phyloP scores from a whole-genome alignment of 2,888 invertebrate genomes.

The Apamea monoglypha region DNA sequence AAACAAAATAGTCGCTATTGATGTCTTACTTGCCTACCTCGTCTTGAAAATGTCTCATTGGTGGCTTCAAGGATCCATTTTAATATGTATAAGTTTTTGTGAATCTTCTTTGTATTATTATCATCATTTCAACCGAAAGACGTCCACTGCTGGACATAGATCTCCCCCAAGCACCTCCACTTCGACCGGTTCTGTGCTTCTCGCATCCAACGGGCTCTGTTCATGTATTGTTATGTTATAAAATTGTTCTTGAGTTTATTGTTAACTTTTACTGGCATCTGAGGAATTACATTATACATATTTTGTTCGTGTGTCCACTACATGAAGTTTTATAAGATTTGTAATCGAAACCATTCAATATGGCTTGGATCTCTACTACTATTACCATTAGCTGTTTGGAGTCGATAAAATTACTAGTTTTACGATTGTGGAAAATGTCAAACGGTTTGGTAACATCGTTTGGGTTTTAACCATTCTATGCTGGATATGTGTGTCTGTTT shows the following conservation, averaged over 20 bases:
- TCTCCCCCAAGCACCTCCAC: too few species aligned
- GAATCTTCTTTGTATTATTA: neutral
- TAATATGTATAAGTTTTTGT: neutral
- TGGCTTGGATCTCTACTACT: neutral
- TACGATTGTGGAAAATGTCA: constrained; percentile 40
- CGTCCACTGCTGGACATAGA: too few species aligned
- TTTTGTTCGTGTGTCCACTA: constrained; percentile 1
- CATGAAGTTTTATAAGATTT: constrained; percentile 13
- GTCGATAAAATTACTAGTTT: constrained; percentile 32
- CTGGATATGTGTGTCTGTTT: neutral
- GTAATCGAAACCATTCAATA: constrained; percentile 8
- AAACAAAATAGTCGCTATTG: neutral
- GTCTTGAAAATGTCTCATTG: neutral
- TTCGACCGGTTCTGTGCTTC: too few species aligned
- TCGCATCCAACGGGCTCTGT: too few species aligned
- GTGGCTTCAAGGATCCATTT: neutral
- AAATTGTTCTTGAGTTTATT: neutral
- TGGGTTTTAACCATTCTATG: neutral
- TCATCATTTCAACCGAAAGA: too few species aligned
- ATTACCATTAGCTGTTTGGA: constrained; percentile 4
- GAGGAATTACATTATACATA: too few species aligned
- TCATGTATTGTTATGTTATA: too few species aligned
- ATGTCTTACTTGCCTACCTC: neutral
- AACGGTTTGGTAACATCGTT: constrained; percentile 20
- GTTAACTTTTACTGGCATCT: neutral